Conservation (phyloP, 2,797 vertebrate genomes). For the Oophaga sylvatica region DNA sequence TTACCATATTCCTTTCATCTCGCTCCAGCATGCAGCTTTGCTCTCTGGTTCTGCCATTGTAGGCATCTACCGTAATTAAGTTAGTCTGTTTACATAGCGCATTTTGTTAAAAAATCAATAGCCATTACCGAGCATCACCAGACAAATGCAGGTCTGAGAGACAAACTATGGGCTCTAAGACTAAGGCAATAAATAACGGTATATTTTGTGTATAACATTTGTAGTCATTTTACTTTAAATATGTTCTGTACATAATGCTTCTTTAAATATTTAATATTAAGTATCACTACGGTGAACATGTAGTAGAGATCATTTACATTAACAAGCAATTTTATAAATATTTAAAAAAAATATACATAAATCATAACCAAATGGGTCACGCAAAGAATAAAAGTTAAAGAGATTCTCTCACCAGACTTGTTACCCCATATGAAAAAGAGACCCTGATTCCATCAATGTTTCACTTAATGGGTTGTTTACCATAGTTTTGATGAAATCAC, state of each 20-base stretch:
- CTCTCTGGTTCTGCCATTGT: slow-evolving; percentile 8
- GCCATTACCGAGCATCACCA: slow-evolving; percentile 41
- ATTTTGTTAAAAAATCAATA: slow-evolving; percentile 40
- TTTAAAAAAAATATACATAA: not conserved
- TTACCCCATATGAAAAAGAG: no score
- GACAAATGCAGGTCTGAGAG: not conserved
- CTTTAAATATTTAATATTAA: not conserved
- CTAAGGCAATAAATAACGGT: not conserved
- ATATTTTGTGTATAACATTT: not conserved
- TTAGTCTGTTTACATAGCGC: slow-evolving; percentile 38
- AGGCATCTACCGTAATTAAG: slow-evolving; percentile 29
- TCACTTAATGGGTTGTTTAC: no score
- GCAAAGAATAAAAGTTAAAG: no score
- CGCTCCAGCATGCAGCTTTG: not conserved
- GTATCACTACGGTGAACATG: not conserved
- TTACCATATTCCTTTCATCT: not conserved
- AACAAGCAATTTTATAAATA: not conserved
- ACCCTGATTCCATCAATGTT: no score
- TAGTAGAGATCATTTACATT: not conserved
- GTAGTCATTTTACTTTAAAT: not conserved
- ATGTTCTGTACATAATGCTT: not conserved
- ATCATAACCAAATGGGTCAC: not conserved
- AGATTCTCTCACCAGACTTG: no score
- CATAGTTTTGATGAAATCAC: no score
- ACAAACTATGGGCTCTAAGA: not conserved